phyloP scores from a whole-genome alignment of 2,888 invertebrate genomes.

The Leptogaster cylindrica region DNA sequence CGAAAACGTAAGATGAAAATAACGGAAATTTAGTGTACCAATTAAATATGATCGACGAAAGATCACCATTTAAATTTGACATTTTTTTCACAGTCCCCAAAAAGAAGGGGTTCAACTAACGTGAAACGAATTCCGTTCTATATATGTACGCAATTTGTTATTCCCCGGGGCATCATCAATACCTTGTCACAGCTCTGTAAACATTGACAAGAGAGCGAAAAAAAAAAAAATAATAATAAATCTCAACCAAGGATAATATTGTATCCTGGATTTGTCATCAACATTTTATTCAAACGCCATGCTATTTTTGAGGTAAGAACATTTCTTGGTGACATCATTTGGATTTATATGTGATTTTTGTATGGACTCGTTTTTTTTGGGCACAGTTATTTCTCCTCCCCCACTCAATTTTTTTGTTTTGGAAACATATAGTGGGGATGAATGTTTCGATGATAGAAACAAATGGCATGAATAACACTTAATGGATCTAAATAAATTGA shows the following conservation, averaged over 20 bases:
- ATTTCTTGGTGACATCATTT: too few relatives aligned
- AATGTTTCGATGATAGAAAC: constrained; percentile 18
- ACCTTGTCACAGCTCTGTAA: constrained; percentile 1
- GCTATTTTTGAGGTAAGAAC: background rate
- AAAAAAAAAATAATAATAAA: too few relatives aligned
- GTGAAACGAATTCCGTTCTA: too few relatives aligned
- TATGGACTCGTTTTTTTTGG: constrained; percentile 8
- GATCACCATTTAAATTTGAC: background rate
- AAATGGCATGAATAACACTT: constrained; percentile 30
- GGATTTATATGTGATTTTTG: constrained; percentile 17
- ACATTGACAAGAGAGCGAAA: too few relatives aligned
- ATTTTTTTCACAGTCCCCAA: constrained; percentile 1
- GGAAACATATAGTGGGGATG: constrained; percentile 21
- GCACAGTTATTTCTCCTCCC: too few relatives aligned
- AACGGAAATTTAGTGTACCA: constrained; percentile 8
- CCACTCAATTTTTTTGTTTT: too few relatives aligned
- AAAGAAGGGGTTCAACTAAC: background rate
- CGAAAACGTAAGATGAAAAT: too few relatives aligned
- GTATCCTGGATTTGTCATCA: background rate
- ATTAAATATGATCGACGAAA: background rate
- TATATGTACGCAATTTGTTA: too few relatives aligned
- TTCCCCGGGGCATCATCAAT: constrained; percentile 20
- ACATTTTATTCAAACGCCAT: background rate
- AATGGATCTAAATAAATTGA: constrained; percentile 22
- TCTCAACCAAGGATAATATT: constrained; percentile 3